Evolutionary conservation across 2,888 invertebrate species (phyloP).

Genomic region (Kryphioiulus occultus): DNA sequence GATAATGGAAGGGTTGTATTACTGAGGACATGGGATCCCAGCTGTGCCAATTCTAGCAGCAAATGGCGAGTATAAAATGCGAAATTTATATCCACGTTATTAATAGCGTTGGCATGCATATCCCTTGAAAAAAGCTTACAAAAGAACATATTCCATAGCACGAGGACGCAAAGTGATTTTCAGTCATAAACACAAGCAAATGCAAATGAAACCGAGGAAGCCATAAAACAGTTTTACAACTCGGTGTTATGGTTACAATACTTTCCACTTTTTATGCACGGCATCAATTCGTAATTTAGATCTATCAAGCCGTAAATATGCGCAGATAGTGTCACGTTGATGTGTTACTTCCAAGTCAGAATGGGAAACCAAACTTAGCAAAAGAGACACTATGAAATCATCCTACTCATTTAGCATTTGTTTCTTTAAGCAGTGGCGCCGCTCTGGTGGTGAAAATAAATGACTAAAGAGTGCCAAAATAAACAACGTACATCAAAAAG

Average conservation of each 20-base stretch:
- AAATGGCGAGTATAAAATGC: too few species aligned
- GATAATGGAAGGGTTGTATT: too few species aligned
- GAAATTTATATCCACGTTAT: not conserved
- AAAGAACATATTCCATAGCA: too few species aligned
- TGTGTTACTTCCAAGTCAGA: not conserved
- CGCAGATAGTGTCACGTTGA: conserved; percentile 17
- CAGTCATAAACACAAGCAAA: not conserved
- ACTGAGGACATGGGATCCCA: too few species aligned
- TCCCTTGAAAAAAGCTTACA: too few species aligned
- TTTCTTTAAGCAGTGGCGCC: not conserved
- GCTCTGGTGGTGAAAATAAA: too few species aligned
- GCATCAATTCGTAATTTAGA: conserved; percentile 10
- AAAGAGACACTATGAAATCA: not conserved
- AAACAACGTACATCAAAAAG: too few species aligned
- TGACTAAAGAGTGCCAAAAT: not conserved
- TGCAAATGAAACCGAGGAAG: not conserved
- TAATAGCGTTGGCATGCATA: too few species aligned
- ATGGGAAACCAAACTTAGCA: not conserved
- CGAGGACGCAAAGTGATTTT: not conserved
- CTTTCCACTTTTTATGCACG: conserved; percentile 7
- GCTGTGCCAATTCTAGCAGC: too few species aligned
- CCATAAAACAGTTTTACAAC: not conserved
- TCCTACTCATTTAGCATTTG: not conserved
- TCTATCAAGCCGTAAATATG: not conserved
- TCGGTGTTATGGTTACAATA: not conserved